Conservation (phyloP, 1,140 invertebrate genomes). For the Mya arenaria region DNA sequence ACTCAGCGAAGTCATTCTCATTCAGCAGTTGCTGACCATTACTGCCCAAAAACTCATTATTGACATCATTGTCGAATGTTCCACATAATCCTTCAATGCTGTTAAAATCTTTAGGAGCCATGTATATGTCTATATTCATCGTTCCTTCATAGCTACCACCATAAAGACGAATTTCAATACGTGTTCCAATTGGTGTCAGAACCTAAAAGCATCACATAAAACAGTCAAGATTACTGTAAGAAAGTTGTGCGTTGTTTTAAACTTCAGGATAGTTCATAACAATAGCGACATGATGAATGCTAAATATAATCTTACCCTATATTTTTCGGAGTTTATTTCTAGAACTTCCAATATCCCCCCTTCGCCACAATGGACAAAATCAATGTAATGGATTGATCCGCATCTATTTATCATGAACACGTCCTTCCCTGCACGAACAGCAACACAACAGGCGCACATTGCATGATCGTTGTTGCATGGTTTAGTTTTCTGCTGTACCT, state of each 20-base stretch:
- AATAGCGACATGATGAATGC: too few relatives aligned
- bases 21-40: too few relatives aligned
- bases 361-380: neutral
- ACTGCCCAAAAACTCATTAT: neutral
- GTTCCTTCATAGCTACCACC: neutral
- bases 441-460: conserved; percentile 28
- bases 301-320: too few relatives aligned
- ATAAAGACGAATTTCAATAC: neutral
- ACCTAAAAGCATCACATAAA: too few relatives aligned
- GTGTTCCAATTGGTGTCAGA: neutral
- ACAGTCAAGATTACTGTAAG: too few relatives aligned
- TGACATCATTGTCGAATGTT: neutral
- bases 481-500: conserved; percentile 15
- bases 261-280: too few relatives aligned
- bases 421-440: conserved; percentile 15
- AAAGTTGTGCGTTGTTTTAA: too few relatives aligned
- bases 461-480: neutral
- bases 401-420: conserved; percentile 28
- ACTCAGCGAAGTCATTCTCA: too few relatives aligned
- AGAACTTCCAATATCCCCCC: conserved; percentile 6
- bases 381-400: neutral
- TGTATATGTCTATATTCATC: neutral
- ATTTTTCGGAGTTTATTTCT: too few relatives aligned
- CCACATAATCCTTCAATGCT: neutral
- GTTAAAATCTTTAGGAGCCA: neutral